Conservation (phyloP, 2,113 vertebrate species). For the Nerophis ophidion region DNA sequence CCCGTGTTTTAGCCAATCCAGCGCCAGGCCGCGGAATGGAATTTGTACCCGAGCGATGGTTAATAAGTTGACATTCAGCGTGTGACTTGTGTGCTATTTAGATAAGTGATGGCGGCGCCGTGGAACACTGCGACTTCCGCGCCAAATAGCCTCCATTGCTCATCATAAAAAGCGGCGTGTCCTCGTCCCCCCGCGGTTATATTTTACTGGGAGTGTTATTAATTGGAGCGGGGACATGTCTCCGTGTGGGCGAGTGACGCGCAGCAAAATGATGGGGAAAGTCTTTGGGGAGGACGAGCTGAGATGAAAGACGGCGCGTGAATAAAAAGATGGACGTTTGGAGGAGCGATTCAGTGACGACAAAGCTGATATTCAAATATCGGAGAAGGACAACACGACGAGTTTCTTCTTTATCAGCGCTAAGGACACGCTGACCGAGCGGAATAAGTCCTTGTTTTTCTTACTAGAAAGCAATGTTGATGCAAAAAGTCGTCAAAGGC, state of each 20-base stretch:
- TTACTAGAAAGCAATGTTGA: too few species aligned
- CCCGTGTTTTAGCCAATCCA: conserved; percentile 44
- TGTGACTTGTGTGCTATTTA: conserved; percentile 41
- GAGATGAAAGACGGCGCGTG: conserved; percentile 35
- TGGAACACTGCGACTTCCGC: conserved; percentile 42
- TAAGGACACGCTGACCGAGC: too few species aligned
- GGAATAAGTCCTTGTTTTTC: too few species aligned
- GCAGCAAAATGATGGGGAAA: background rate
- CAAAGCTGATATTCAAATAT: conserved; percentile 1
- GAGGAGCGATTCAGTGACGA: conserved; percentile 47
- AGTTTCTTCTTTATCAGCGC: too few species aligned
- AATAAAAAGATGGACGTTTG: conserved; percentile 59
- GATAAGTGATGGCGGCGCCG: conserved; percentile 64
- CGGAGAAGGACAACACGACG: conserved; percentile 14
- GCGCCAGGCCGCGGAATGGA: conserved; percentile 60
- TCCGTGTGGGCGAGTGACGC: background rate
- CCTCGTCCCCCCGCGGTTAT: conserved; percentile 29
- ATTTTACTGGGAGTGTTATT: conserved; percentile 61
- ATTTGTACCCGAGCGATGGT: conserved; percentile 50
- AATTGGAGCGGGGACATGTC: conserved; percentile 43
- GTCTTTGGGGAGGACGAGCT: conserved; percentile 21
- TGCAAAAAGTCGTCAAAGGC: too few species aligned
- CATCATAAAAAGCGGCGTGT: conserved; percentile 60
- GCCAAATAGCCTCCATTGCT: conserved; percentile 63
- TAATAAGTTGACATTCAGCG: conserved; percentile 65